A percentile compares a stretch with the other conserved stretches of the same genome.
These are phyloP conservation scores for Rhynchonycteris naso DNA, from an alignment of 2,797 vertebrate species.

Conservation along the genomic window DNA sequence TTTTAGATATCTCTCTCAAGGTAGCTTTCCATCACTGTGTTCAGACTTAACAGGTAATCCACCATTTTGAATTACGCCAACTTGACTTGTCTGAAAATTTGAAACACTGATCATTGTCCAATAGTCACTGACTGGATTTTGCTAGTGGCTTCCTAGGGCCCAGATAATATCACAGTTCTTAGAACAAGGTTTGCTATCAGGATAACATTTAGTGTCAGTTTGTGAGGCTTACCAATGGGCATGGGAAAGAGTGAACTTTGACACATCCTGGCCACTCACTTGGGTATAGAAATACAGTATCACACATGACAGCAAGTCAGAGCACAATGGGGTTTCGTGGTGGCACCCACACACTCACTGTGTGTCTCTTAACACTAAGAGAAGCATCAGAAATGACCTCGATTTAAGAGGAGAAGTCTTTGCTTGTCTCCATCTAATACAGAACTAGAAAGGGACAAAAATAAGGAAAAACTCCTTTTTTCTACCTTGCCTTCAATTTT, in stretches of 20 bases:
- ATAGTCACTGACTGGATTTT: neutral
- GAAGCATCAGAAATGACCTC: neutral
- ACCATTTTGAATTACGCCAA: neutral
- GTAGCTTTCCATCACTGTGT: neutral
- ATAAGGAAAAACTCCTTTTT: neutral
- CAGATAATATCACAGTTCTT: neutral
- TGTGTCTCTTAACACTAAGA: neutral
- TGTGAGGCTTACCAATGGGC: neutral
- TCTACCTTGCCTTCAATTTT: neutral
- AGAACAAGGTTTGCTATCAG: neutral
- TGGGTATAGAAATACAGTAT: neutral
- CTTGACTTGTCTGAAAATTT: neutral
- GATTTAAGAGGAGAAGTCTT: neutral
- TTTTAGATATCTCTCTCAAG: neutral
- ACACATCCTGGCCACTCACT: neutral
- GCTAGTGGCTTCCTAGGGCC: neutral
- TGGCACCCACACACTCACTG: neutral
- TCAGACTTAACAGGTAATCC: neutral
- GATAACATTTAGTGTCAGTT: neutral
- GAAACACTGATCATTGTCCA: neutral
- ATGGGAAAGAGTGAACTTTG: neutral
- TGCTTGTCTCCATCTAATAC: neutral
- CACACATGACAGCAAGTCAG: neutral
- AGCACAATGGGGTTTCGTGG: fast-evolving
- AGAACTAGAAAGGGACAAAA: neutral